These are phyloP conservation scores for Probosciger aterrimus DNA, from an alignment of 2,113 vertebrate species.

Conservation along the genomic window DNA sequence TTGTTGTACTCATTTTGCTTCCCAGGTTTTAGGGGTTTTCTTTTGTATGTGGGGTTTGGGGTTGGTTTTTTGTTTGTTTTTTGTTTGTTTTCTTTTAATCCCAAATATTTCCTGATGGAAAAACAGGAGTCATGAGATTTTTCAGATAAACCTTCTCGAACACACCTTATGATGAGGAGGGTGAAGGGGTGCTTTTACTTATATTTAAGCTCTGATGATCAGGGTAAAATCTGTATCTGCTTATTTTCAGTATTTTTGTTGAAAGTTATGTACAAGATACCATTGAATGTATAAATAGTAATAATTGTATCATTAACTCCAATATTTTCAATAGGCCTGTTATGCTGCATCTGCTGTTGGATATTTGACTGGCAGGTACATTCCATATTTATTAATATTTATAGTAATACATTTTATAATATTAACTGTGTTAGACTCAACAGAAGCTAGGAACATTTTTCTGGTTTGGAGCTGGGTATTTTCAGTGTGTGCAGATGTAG, in stretches of 20 bases:
- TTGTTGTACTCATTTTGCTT: not conserved
- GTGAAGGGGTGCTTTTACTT: not conserved
- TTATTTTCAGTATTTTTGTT: not conserved
- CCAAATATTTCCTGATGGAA: not conserved
- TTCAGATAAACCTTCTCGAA: not conserved
- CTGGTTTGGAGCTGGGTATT: not conserved
- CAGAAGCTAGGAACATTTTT: not conserved
- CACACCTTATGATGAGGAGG: not conserved
- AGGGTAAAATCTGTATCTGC: not conserved
- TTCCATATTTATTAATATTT: not conserved
- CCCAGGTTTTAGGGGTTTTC: not conserved
- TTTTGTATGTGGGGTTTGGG: not conserved
- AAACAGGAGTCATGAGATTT: not conserved
- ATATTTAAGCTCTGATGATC: not conserved
- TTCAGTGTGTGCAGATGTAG: not conserved
- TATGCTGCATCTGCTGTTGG: conserved; percentile 94
- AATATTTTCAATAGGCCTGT: conserved; percentile 80
- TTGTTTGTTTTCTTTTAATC: not conserved
- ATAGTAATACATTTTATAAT: not conserved
- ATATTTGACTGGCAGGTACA: conserved; percentile 91
- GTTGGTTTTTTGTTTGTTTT: too few species aligned
- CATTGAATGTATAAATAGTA: not conserved
- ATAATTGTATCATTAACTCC: not conserved
- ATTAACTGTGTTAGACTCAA: not conserved
- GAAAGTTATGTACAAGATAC: not conserved